Conservation (phyloP, 2,888 invertebrate genomes). For the Balanococcus diminutus region DNA sequence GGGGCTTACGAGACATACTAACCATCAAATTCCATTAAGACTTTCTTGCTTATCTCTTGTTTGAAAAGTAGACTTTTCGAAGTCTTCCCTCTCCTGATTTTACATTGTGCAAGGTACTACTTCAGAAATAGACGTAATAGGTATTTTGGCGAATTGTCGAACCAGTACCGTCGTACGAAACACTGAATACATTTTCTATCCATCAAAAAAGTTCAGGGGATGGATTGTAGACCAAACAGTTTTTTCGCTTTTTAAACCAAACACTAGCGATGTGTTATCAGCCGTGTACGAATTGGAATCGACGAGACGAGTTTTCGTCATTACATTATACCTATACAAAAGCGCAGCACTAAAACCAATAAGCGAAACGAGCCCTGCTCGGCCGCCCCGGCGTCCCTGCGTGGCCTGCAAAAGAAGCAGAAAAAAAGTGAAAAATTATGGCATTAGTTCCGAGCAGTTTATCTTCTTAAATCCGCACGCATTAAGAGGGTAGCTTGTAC, state of each 20-base stretch:
- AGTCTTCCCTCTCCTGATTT: too few species aligned
- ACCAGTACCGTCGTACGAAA: too few species aligned
- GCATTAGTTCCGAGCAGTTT: conserved; percentile 53
- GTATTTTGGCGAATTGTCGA: too few species aligned
- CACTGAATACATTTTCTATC: too few species aligned
- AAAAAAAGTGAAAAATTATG: conserved; percentile 49
- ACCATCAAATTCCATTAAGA: too few species aligned
- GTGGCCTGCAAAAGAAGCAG: neutral
- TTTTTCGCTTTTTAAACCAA: neutral
- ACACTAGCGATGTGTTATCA: neutral
- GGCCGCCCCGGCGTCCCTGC: neutral
- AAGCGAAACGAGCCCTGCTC: neutral
- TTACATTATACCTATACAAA: neutral
- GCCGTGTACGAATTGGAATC: neutral
- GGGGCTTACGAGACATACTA: too few species aligned
- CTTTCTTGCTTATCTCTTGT: too few species aligned
- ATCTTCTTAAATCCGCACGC: conserved; percentile 46
- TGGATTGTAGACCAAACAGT: too few species aligned
- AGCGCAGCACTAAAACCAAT: neutral
- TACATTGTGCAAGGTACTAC: too few species aligned
- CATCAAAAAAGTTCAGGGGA: too few species aligned
- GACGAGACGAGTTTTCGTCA: neutral
- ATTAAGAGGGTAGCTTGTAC: conserved; percentile 43
- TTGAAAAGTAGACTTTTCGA: too few species aligned
- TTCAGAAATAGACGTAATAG: too few species aligned